Evolutionary conservation across 2,888 invertebrate genomes (phyloP), one percentile per base, ranked within the genome.

Genomic region (Lymantria dispar): DNA sequence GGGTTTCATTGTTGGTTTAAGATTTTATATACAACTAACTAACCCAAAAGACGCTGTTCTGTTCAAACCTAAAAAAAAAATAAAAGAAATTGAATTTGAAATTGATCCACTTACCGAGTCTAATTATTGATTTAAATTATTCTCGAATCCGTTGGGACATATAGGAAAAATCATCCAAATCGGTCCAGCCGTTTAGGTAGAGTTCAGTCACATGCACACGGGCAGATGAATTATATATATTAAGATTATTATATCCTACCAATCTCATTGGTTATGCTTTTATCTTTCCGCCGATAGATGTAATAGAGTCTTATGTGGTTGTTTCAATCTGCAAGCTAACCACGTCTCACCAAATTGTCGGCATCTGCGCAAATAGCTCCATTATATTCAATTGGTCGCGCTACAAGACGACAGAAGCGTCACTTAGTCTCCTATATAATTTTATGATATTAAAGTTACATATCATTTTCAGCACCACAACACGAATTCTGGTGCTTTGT

Each of bases 341-440:
- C 83, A 80, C 84, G 85, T 83, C 68, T 52, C 71, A 69, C 72
- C 70, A 77, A 80, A 80, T 72, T 71, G 76, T 76, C 79, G 78
- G 78, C 79, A 74, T 80, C 76, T 72, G 71, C 75, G 68, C 77
- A 83, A 80, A 85, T 83, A 80, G 83, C 76, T 69, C 76, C 82
- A 87, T 87, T 86, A 87, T 84, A 88, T 83, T 87, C 85, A 87
- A 87, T 87, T 76, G 80, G 67, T 68, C 65, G 63, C 58, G 59
- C 60, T 74, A 70, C 76, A 74, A 58, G 66, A 64, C 60, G 76
- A 84, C 86, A 81, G 85, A 73, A 85, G 85, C 85, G 76, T 78
- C 82, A 74, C 79, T 79, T 81, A 77, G 58, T 70, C 70, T 60
- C 66, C 80, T 82, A 75, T 86, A 76, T 86, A 88, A 87, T 88